phyloP scores from a whole-genome alignment of 30 jellyfish, hydroid and myxozoan genomes.

The Hydractinia echinata region DNA sequence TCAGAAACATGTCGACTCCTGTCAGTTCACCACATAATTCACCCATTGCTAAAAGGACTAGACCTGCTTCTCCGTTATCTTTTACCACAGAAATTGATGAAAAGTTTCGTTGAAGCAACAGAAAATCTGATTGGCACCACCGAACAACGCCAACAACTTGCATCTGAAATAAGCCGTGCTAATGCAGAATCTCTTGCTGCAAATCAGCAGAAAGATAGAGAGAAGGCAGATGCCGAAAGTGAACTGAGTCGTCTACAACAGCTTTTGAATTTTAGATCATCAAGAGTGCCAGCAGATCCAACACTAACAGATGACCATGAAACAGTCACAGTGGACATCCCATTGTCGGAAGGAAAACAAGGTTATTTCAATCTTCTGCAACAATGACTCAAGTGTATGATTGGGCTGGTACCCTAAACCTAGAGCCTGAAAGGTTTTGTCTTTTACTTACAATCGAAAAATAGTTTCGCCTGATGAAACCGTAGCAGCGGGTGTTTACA shows the following conservation, averaged over 20 bases:
- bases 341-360: neutral
- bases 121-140: slow-evolving; percentile 4
- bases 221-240: neutral
- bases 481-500: no score
- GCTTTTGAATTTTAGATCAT: neutral
- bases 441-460: neutral
- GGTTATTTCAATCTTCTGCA: neutral
- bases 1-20: neutral
- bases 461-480: neutral
- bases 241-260: slow-evolving; percentile 1
- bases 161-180: neutral
- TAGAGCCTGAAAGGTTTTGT: neutral
- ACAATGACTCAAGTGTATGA: neutral
- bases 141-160: neutral
- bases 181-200: neutral
- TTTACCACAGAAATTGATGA: neutral
- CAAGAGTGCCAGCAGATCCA: neutral
- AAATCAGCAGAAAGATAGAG: neutral
- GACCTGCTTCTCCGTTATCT: neutral
- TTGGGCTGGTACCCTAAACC: slow-evolving; percentile 2
- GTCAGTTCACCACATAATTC: neutral
- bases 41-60: neutral
- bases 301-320: slow-evolving; percentile 1
- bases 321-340: slow-evolving; percentile 3
- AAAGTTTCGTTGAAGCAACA: neutral